Percentiles rank a stretch among this genome's conserved stretches.
Evolutionary conservation across 2,888 invertebrate species (phyloP).

Genomic region (Branchipolynoe longqiensis): DNA sequence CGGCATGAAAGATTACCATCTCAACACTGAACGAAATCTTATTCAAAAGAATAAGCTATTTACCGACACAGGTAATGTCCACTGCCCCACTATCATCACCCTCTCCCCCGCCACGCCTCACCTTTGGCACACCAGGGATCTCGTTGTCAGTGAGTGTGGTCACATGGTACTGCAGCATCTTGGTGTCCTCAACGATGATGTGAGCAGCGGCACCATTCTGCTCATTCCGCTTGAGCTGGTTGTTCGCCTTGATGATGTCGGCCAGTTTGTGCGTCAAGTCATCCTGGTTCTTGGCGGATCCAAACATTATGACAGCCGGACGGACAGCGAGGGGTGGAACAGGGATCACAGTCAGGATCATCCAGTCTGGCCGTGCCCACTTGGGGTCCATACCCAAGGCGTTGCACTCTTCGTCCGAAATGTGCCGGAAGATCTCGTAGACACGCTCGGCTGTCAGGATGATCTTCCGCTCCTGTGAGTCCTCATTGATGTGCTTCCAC

Average conservation of each 20-base stretch:
- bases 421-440: conserved; percentile 95
- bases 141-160: conserved; percentile 99
- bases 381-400: conserved; percentile 98
- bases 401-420: conserved; percentile 94
- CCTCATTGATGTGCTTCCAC: conserved; percentile 99
- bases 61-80: too few relatives aligned
- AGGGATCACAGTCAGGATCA: conserved; percentile 98
- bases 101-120: too few relatives aligned
- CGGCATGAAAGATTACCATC: too few relatives aligned
- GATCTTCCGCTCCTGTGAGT: conserved; percentile 97
- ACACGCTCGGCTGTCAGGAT: conserved; percentile 96
- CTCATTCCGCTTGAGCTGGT: conserved; percentile 96
- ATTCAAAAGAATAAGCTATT: too few relatives aligned
- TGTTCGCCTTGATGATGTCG: conserved; percentile 98
- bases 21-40: too few relatives aligned
- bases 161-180: conserved; percentile 98
- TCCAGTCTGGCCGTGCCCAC: conserved; percentile 98
- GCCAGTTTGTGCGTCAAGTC: conserved; percentile 99
- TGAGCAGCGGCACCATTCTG: conserved; percentile 98
- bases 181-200: conserved; percentile 97
- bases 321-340: conserved; percentile 97
- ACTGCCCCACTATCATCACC: too few relatives aligned
- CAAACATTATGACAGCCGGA: conserved; percentile 99
- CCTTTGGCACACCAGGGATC: conserved; percentile 90
- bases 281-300: conserved; percentile 98